Percentiles rank a stretch among this genome's conserved stretches.
Evolutionary conservation across 2,888 invertebrate species (phyloP).

Genomic region (Ellobium chinense): DNA sequence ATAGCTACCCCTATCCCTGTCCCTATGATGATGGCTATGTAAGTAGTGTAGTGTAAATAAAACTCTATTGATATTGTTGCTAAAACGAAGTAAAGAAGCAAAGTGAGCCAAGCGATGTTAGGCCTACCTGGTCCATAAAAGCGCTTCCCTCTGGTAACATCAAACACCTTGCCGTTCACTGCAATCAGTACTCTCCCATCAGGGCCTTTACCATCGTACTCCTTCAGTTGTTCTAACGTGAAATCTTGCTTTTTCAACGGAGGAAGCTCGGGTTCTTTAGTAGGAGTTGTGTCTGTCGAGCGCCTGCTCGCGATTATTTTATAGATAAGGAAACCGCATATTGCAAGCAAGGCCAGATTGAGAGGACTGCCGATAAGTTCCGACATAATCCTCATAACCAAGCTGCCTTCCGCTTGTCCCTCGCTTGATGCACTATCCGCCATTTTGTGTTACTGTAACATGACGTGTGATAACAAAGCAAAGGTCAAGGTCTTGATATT

Average conservation of each 20-base stretch:
- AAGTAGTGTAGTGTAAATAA: no score
- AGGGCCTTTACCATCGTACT: constrained; percentile 88
- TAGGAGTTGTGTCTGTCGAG: constrained; percentile 59
- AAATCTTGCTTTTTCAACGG: constrained; percentile 92
- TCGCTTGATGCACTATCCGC: constrained; percentile 35
- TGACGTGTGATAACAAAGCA: constrained; percentile 17
- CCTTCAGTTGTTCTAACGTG: constrained; percentile 90
- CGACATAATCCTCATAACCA: constrained; percentile 57
- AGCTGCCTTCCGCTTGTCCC: constrained; percentile 52
- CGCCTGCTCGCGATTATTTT: constrained; percentile 83
- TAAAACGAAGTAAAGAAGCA: no score
- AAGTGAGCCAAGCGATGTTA: no score
- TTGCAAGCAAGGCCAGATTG: constrained; percentile 85
- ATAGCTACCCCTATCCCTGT: no score
- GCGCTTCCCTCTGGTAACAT: constrained; percentile 91
- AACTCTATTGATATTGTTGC: no score
- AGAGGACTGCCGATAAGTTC: constrained; percentile 87
- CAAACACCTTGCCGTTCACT: constrained; percentile 96
- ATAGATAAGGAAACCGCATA: constrained; percentile 87
- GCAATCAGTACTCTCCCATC: constrained; percentile 95
- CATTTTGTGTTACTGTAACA: constrained; percentile 44
- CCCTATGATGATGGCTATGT: no score
- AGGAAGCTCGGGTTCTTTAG: constrained; percentile 85
- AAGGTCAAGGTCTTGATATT: constrained; percentile 31
- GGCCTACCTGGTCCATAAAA: constrained; percentile 97